Conservation (phyloP, 2,797 vertebrate genomes). For the Selene dorsalis region DNA sequence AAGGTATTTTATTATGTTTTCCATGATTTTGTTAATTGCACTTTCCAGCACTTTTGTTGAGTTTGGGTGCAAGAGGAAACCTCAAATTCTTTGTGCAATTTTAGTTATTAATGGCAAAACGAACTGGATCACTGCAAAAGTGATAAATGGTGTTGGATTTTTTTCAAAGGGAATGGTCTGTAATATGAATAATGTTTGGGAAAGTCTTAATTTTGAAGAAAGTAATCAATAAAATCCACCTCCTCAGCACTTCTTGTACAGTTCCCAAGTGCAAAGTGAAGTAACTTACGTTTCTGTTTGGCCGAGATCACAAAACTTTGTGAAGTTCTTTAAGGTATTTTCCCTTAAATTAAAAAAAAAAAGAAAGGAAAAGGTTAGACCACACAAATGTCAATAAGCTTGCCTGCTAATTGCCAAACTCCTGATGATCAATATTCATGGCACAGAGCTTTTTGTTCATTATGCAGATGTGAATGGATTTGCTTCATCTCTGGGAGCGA, state of each 20-base stretch:
- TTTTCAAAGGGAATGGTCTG: not conserved
- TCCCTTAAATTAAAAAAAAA: slow-evolving; percentile 65
- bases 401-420: slow-evolving; percentile 37
- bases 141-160: no score
- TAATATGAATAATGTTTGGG: not conserved
- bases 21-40: not conserved
- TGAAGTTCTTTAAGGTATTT: slow-evolving; percentile 76
- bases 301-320: slow-evolving; percentile 73
- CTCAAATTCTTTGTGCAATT: not conserved
- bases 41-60: not conserved
- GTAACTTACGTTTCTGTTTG: slow-evolving; percentile 75
- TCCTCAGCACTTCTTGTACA: not conserved
- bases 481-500: slow-evolving; percentile 13
- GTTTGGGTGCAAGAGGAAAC: not conserved
- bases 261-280: not conserved
- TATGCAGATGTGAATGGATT: slow-evolving; percentile 48
- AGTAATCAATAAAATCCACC: no score
- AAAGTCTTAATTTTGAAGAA: not conserved
- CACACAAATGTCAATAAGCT: slow-evolving; percentile 15
- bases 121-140: not conserved
- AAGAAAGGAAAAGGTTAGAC: slow-evolving; percentile 41
- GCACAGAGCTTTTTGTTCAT: slow-evolving; percentile 8
- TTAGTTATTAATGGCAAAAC: not conserved
- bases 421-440: slow-evolving; percentile 42
- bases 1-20: not conserved